Evolutionary conservation across 2,888 invertebrate species (phyloP).

Genomic region (Tachina grossa): DNA sequence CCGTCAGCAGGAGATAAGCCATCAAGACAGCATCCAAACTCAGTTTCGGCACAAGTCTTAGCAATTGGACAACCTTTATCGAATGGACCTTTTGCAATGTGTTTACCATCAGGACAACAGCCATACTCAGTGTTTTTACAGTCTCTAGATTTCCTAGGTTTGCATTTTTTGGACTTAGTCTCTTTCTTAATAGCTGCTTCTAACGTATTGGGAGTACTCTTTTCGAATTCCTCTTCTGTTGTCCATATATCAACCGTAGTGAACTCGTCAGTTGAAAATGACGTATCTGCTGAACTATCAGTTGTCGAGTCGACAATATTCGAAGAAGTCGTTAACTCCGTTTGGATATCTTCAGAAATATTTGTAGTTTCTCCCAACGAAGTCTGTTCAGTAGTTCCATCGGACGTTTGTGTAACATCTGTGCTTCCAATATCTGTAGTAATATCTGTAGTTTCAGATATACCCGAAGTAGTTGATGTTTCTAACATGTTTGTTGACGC

Average conservation of each 20-base stretch:
- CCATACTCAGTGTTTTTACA: constrained; percentile 89
- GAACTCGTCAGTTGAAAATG: constrained; percentile 74
- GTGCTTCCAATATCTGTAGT: constrained; percentile 58
- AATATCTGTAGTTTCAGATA: constrained; percentile 38
- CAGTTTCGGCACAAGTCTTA: constrained; percentile 89
- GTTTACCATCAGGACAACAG: constrained; percentile 92
- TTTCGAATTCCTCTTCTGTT: constrained; percentile 82
- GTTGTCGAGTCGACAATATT: constrained; percentile 59
- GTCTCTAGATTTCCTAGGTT: constrained; percentile 83
- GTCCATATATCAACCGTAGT: constrained; percentile 82
- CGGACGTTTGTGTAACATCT: background rate
- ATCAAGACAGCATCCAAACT: constrained; percentile 92
- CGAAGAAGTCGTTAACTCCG: constrained; percentile 48
- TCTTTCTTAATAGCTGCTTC: constrained; percentile 84
- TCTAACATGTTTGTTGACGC: constrained; percentile 15
- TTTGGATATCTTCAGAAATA: background rate
- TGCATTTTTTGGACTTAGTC: constrained; percentile 84
- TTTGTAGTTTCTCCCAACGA: constrained; percentile 42
- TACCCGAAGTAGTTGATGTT: background rate
- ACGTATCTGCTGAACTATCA: constrained; percentile 74
- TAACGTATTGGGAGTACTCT: constrained; percentile 84
- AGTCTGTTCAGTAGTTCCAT: constrained; percentile 21
- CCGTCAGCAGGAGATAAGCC: constrained; percentile 91
- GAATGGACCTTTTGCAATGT: constrained; percentile 91
- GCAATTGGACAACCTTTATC: constrained; percentile 89